These are phyloP conservation scores for Leucophora obtusa DNA, from an alignment of 2,888 invertebrate species.

Conservation along the genomic window DNA sequence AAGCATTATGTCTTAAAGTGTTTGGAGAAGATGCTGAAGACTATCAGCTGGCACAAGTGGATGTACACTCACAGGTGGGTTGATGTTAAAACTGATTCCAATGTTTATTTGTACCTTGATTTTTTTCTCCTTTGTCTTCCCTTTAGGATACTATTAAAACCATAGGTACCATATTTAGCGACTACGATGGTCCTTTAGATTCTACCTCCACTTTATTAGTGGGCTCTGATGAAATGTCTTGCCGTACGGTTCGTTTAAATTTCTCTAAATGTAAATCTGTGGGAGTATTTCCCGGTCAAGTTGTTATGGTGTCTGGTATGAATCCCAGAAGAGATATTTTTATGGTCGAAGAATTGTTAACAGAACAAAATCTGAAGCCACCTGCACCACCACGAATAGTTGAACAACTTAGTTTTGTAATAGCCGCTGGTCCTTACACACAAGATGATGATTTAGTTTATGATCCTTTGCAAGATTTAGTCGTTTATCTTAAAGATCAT, in stretches of 20 bases:
- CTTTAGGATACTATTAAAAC: conserved; percentile 72
- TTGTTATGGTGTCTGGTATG: conserved; percentile 85
- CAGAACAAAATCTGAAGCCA: conserved; percentile 80
- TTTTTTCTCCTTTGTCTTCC: neutral
- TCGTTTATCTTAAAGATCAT: conserved; percentile 83
- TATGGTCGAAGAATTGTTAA: conserved; percentile 83
- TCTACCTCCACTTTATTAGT: conserved; percentile 85
- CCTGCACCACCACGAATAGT: conserved; percentile 78
- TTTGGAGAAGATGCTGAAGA: conserved; percentile 71
- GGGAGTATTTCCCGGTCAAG: conserved; percentile 78
- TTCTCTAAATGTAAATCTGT: conserved; percentile 79
- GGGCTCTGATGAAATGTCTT: conserved; percentile 81
- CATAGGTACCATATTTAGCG: conserved; percentile 88
- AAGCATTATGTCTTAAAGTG: conserved; percentile 73
- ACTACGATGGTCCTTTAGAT: conserved; percentile 85
- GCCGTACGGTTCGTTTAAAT: conserved; percentile 79
- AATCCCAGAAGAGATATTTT: conserved; percentile 86
- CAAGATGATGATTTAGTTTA: conserved; percentile 87
- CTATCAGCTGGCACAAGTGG: conserved; percentile 74
- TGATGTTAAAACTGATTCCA: conserved; percentile 32
- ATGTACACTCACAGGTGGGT: conserved; percentile 72
- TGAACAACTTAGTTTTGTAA: conserved; percentile 83
- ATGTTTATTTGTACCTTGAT: conserved; percentile 4
- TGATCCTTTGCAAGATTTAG: conserved; percentile 89
- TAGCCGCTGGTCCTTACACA: conserved; percentile 92